Evolutionary conservation across 2,113 vertebrate genomes (phyloP).

Genomic region (Phocoena phocoena): DNA sequence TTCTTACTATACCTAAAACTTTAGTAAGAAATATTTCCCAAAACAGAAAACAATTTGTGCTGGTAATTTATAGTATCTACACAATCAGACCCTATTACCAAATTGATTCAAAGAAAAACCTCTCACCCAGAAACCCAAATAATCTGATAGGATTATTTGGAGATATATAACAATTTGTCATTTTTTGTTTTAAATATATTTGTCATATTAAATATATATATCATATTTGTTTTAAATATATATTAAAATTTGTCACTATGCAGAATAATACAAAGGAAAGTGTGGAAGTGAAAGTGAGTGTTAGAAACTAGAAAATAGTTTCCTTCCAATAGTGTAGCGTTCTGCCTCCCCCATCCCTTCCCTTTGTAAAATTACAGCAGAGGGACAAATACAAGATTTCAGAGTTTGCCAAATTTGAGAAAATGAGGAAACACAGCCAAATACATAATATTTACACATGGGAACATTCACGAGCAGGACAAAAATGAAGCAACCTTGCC

Average conservation of each 20-base stretch:
- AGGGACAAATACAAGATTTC: slow-evolving; percentile 14
- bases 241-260: neutral
- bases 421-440: slow-evolving; percentile 50
- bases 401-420: slow-evolving; percentile 20
- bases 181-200: too few relatives aligned
- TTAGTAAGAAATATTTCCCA: neutral
- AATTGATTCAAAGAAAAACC: neutral
- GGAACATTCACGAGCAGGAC: neutral
- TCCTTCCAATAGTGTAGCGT: neutral
- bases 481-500: slow-evolving; percentile 10
- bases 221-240: too few relatives aligned
- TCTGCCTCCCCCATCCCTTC: neutral
- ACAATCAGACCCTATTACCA: neutral
- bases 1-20: neutral
- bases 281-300: neutral
- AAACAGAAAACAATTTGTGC: neutral
- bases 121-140: neutral
- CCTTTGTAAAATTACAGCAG: slow-evolving; percentile 13
- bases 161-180: neutral
- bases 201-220: too few relatives aligned
- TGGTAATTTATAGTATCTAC: neutral
- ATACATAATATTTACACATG: neutral
- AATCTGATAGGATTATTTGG: neutral
- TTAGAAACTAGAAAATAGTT: neutral
- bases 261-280: neutral